phyloP scores from a whole-genome alignment of 2,888 invertebrate genomes.

The Selenia dentaria region DNA sequence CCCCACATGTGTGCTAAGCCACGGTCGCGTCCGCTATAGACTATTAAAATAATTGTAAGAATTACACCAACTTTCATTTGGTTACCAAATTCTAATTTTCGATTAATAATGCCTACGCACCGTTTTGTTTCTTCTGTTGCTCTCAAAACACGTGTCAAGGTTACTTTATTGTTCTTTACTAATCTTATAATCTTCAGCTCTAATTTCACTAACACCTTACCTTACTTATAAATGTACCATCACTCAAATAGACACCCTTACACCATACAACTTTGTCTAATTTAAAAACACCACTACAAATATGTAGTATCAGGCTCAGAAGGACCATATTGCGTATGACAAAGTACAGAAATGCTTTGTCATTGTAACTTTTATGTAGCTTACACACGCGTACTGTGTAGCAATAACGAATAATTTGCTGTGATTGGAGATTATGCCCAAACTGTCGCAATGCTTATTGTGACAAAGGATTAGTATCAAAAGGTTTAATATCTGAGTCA shows the following conservation, averaged over 20 bases:
- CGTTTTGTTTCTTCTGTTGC: constrained; percentile 9
- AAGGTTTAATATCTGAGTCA: constrained; percentile 33
- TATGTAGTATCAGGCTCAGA: too few species aligned
- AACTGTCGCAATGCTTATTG: neutral
- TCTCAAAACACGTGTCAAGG: constrained; percentile 16
- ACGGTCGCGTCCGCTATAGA: too few species aligned
- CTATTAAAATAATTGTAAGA: too few species aligned
- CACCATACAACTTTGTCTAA: constrained; percentile 7
- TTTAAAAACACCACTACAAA: too few species aligned
- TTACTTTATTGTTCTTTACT: constrained; percentile 18
- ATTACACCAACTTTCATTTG: too few species aligned
- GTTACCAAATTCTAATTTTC: constrained; percentile 2
- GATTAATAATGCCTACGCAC: constrained; percentile 17
- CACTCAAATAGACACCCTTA: neutral
- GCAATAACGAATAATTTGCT: neutral
- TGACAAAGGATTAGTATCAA: constrained; percentile 4
- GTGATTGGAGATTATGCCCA: neutral
- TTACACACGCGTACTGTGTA: neutral
- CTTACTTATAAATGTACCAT: constrained; percentile 18
- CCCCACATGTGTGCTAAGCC: too few species aligned
- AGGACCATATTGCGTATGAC: neutral
- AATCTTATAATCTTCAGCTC: constrained; percentile 23
- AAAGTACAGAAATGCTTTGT: neutral
- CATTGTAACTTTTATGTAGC: neutral
- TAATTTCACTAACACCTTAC: constrained; percentile 26